Conservation (phyloP, 35 echinoderm and acorn worm genomes). For the Apostichopus japonicus region DNA sequence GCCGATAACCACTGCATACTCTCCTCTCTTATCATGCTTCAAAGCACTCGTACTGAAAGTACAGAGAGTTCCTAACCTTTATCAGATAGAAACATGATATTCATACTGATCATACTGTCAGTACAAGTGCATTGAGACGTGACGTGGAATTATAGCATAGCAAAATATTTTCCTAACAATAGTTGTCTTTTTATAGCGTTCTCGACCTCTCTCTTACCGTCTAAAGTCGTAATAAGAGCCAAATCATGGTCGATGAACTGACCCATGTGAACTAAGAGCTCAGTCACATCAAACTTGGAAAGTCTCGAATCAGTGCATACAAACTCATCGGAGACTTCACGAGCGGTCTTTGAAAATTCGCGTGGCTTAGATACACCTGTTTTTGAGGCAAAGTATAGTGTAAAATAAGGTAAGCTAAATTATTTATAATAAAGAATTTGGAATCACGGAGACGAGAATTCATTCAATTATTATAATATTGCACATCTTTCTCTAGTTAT, state of each 20-base stretch:
- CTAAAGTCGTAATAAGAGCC: background rate
- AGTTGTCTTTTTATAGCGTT: too few species aligned
- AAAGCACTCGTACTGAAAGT: too few species aligned
- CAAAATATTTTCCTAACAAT: too few species aligned
- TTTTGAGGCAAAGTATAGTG: background rate
- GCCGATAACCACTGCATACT: background rate
- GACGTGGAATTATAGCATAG: too few species aligned
- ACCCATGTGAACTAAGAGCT: constrained; percentile 18
- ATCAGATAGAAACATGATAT: background rate
- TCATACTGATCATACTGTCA: background rate
- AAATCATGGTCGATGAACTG: constrained; percentile 26
- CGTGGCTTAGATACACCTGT: constrained; percentile 9
- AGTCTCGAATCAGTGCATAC: background rate
- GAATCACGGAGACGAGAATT: too few species aligned
- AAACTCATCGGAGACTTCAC: background rate
- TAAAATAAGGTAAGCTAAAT: too few species aligned
- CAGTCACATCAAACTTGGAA: background rate
- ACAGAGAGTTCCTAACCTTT: too few species aligned
- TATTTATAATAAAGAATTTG: too few species aligned
- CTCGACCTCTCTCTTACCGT: background rate
- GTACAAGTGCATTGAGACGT: background rate
- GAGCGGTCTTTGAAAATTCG: background rate
- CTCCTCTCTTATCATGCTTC: too few species aligned
- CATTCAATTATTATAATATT: too few species aligned
- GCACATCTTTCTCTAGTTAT: too few species aligned